These are phyloP conservation scores for Piscicola geometra DNA, from an alignment of 2,888 invertebrate species.

Conservation along the genomic window DNA sequence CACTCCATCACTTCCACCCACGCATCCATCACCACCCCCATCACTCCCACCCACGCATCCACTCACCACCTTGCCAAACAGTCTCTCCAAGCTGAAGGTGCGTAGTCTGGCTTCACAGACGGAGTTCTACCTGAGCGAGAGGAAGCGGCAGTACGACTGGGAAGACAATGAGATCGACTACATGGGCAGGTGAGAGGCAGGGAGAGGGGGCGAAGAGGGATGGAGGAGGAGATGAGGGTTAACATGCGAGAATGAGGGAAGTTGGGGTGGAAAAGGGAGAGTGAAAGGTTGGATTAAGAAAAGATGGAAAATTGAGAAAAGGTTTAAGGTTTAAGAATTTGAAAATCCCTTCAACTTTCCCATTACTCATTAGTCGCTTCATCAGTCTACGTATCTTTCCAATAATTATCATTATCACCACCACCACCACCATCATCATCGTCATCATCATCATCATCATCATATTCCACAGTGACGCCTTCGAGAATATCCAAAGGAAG, in stretches of 20 bases:
- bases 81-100: slow-evolving; percentile 26
- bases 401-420: neutral
- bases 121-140: neutral
- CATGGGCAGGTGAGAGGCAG: slow-evolving; percentile 21
- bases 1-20: no score
- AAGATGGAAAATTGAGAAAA: no score
- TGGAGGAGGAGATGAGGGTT: neutral
- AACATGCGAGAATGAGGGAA: neutral
- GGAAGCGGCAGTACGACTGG: slow-evolving; percentile 35
- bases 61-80: no score
- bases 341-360: no score
- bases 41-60: no score
- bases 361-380: no score
- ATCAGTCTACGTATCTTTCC: no score
- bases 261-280: neutral
- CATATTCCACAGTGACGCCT: slow-evolving; percentile 24
- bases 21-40: no score
- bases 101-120: slow-evolving; percentile 17
- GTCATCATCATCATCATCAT: neutral
- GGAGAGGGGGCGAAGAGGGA: no score
- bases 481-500: slow-evolving; percentile 34
- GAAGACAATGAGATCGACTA: slow-evolving; percentile 34
- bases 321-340: no score
- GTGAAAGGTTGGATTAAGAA: no score
- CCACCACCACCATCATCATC: neutral